These are phyloP conservation scores for Apostichopus californicus DNA, from an alignment of 35 echinoderm and acorn worm genomes.

Conservation along the genomic window DNA sequence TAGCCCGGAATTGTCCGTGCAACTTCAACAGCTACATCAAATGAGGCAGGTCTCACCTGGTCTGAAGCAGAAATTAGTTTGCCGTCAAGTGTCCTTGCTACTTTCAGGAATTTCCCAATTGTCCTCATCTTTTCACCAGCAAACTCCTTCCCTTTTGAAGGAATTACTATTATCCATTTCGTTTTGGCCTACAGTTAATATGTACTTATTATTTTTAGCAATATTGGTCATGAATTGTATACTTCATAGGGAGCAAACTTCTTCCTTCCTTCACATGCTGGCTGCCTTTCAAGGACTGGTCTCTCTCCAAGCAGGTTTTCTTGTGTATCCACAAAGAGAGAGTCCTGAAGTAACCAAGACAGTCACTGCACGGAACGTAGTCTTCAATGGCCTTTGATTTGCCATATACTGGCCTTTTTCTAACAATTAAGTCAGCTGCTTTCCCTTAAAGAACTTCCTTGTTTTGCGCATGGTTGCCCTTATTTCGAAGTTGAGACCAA, in stretches of 20 bases:
- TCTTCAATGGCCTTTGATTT: not conserved
- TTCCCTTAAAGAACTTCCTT: too few species aligned
- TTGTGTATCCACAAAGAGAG: slow-evolving; percentile 23
- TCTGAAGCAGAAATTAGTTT: not conserved
- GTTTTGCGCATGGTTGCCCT: too few species aligned
- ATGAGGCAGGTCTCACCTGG: slow-evolving; percentile 39
- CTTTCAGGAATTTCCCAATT: not conserved
- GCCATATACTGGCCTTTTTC: too few species aligned
- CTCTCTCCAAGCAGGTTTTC: not conserved
- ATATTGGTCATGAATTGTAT: not conserved
- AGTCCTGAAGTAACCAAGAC: slow-evolving; percentile 19
- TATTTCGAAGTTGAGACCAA: too few species aligned
- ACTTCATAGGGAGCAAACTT: not conserved
- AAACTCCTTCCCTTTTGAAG: not conserved
- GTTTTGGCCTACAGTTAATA: not conserved
- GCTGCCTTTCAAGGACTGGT: not conserved
- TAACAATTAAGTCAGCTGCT: too few species aligned
- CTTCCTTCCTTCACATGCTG: slow-evolving; percentile 15
- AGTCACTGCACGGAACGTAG: slow-evolving; percentile 64
- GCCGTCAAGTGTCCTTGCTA: not conserved
- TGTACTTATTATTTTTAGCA: slow-evolving; percentile 16
- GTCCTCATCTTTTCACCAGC: slow-evolving; percentile 42
- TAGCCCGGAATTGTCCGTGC: slow-evolving; percentile 56
- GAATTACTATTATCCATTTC: slow-evolving; percentile 11
- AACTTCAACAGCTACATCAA: slow-evolving; percentile 29